Evolutionary conservation across 1,140 invertebrate genomes (phyloP), one percentile per base, ranked within the genome.

Genomic region (Oryzaephilus surinamensis): DNA sequence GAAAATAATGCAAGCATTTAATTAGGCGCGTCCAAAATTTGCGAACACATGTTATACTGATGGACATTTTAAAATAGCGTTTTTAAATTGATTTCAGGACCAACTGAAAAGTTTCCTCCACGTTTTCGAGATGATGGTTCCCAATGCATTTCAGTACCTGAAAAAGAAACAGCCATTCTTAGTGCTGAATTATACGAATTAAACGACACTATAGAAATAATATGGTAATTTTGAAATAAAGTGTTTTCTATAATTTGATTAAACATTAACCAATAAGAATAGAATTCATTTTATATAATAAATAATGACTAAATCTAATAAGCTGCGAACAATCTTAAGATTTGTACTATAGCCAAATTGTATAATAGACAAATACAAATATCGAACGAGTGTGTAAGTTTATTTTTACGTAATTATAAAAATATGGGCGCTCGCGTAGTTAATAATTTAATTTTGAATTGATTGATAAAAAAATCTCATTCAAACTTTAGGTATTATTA

Each of bases 111-210:
- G 30, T 32, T 48, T 19, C 49, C 51, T 6, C 54, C 51, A 17
- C 37, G 51, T 41, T 56, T 56, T 41, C 46, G 51, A 32, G 51
- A 56, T 29, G 46, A 56, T 18, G 46, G 46, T 6, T 45, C 49
- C 7, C 54, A 56, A 43, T 56, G 50, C 26, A 42, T 54, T 12
- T 48, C 47, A 3, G 41, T 35, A 14, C 13, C 21, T 2, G 50
- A 50, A 42, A 45, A 46, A 27, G 28, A 31, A 8, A 38, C 13
- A 14, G 50, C 45, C 5, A 37, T 42, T 8, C 38, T 56, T 13
- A 40, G 38, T 14, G 50, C 45, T 12, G 46, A 52, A 34, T 36
- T 56, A 23, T 49, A 52, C 37, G 50, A 55, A 19, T 26, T 52
- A 11, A 45, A 43, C 23, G 32, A 43, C 14, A 47, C 45, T 23